phyloP scores from a whole-genome alignment of 1,140 invertebrate species.

The Macrobrachium rosenbergii region DNA sequence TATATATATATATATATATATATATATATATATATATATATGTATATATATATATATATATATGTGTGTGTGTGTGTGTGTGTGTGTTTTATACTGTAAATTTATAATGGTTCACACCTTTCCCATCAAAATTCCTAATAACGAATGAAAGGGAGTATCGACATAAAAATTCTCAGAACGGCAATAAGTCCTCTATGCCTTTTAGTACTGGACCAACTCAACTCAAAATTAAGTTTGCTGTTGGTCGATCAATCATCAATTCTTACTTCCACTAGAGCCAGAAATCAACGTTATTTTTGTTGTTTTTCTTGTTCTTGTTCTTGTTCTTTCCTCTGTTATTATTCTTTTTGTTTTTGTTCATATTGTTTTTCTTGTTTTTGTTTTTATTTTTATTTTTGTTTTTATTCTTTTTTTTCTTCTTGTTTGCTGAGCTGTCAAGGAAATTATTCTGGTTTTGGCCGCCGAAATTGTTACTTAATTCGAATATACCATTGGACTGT shows the following conservation, averaged over 20 bases:
- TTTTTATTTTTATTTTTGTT: background rate
- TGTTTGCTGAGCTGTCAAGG: too few species aligned
- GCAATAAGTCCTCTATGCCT: too few species aligned
- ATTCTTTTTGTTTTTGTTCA: background rate
- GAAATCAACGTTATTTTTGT: background rate
- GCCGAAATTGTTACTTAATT: too few species aligned
- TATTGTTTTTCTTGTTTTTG: background rate
- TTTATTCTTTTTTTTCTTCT: background rate
- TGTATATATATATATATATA: constrained; percentile 7
- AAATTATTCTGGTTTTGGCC: too few species aligned
- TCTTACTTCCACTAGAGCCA: background rate
- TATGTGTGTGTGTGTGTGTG: background rate
- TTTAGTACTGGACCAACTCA: too few species aligned
- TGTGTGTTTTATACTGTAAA: background rate
- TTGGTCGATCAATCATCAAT: too few species aligned
- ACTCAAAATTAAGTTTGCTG: too few species aligned
- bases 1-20: constrained; percentile 16
- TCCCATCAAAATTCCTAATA: too few species aligned
- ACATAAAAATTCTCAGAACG: too few species aligned
- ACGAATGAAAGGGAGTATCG: too few species aligned
- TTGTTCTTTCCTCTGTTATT: background rate
- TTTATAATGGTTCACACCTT: too few species aligned
- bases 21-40: constrained; percentile 19
- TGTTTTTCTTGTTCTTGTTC: background rate
- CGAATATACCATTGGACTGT: background rate